Evolutionary conservation across 2,888 invertebrate genomes (phyloP), one percentile per base, ranked within the genome.

Genomic region (Phengaris arion): DNA sequence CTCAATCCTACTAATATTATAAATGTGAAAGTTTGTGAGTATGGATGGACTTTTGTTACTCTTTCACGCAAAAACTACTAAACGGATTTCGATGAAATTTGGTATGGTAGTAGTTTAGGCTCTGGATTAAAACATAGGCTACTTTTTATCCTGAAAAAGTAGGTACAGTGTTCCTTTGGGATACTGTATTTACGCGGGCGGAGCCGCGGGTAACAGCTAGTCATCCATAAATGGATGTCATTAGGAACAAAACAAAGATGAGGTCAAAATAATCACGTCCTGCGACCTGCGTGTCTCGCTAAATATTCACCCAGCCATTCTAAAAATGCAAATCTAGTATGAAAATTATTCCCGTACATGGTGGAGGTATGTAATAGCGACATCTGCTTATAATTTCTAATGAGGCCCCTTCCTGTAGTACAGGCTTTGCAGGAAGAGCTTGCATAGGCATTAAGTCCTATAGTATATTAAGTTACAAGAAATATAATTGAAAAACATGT

Each of bases 351-450:
- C 69, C 46, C 5, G 69, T 48, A 69, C 69, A 69, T 48, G 69
- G 4, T 15, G n/a, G 69, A 48, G 48, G 69, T 48, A 69, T 69
- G 69, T 48, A 69, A 69, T 69, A 46, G 69, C 69, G 69, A 69
- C 48, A 77, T 77, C 74, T 76, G 76, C 74, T 79, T 79, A 79
- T 78, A 79, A 77, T 78, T 77, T 79, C 74, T 78, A 79, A 79
- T 79, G 73, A 77, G 77, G 64, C 10, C 74, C 74, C 76, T 79
- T 79, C 79, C 78, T 79, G 78, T 77, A 75, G 46, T 77, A 75
- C 75, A 73, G 74, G 59, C 77, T 78, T 77, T 77, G 77, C 75
- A 75, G 75, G 75, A 76, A 77, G 79, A 69, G 69, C 46, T 69
- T 69, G 69, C 48, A 69, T 69, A 69, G 15, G 69, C 69, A 48